A percentile compares a stretch with the other conserved stretches of the same genome.
These are phyloP conservation scores for Stichodactyla mertensii DNA, from an alignment of 64 coral and sea anemone species.

Conservation along the genomic window DNA sequence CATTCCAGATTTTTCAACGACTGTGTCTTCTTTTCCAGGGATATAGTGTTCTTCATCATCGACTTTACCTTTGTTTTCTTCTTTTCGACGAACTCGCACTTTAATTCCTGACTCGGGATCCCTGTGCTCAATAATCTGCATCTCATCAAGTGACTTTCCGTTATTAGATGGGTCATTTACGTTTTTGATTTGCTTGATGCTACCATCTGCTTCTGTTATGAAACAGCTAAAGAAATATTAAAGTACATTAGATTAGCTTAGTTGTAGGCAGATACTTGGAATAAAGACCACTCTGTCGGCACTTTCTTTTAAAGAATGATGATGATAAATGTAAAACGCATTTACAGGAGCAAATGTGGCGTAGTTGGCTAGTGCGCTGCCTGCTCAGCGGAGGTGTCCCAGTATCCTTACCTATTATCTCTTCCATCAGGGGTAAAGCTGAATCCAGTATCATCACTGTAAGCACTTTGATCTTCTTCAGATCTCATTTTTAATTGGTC, in stretches of 20 bases:
- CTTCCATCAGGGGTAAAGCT: conserved; percentile 1
- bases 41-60: not conserved
- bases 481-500: not conserved
- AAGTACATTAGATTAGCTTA: not conserved
- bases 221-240: not conserved
- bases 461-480: not conserved
- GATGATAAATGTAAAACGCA: no score
- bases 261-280: not conserved
- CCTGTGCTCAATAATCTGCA: conserved; percentile 46
- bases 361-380: no score
- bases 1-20: not conserved
- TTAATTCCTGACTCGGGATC: conserved; percentile 48
- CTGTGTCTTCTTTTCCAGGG: not conserved
- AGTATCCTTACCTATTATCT: not conserved
- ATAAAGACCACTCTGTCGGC: no score
- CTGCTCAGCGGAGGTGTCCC: no score
- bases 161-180: not conserved
- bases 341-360: no score
- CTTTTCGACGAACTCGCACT: conserved; percentile 15
- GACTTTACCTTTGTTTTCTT: not conserved
- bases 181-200: not conserved
- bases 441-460: conserved; percentile 6
- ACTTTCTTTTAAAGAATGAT: no score
- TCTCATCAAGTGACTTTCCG: conserved; percentile 6
- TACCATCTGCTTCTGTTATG: conserved; percentile 12